These are phyloP conservation scores for Gobiocypris rarus DNA, from an alignment of 2,113 vertebrate species.

Conservation along the genomic window DNA sequence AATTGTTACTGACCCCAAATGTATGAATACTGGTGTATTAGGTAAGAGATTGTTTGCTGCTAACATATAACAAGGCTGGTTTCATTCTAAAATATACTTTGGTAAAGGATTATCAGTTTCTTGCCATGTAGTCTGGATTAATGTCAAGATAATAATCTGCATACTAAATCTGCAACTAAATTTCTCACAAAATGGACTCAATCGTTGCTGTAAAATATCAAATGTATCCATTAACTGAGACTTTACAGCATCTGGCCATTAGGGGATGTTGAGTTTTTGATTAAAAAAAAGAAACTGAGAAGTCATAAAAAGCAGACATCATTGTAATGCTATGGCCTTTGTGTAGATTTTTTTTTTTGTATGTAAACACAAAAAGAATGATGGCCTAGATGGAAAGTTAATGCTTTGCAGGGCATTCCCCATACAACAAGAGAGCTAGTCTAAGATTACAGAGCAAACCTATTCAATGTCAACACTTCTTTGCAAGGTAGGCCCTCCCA, in stretches of 20 bases:
- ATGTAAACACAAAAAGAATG: not conserved
- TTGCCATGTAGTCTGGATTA: conserved; percentile 2
- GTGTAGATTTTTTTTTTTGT: too few relatives aligned
- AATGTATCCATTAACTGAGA: conserved; percentile 3
- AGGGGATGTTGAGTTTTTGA: not conserved
- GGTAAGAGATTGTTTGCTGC: not conserved
- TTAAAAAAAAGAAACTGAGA: not conserved
- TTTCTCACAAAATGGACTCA: conserved; percentile 5
- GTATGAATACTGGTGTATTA: not conserved
- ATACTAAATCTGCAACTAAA: not conserved
- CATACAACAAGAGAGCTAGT: conserved; percentile 4
- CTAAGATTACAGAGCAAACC: conserved; percentile 31
- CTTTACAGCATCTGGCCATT: not conserved
- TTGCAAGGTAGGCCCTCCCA: conserved; percentile 25
- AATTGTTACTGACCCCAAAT: not conserved
- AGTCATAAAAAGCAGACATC: not conserved
- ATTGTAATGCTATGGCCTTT: not conserved
- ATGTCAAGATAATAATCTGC: conserved; percentile 1
- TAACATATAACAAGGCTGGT: not conserved
- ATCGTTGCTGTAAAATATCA: not conserved
- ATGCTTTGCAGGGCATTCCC: conserved; percentile 18
- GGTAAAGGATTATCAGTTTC: not conserved
- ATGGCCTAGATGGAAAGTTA: not conserved
- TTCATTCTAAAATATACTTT: not conserved
- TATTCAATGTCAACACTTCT: conserved; percentile 25